Conservation (phyloP, 2,113 vertebrate species). For the Gallinago undulata region DNA sequence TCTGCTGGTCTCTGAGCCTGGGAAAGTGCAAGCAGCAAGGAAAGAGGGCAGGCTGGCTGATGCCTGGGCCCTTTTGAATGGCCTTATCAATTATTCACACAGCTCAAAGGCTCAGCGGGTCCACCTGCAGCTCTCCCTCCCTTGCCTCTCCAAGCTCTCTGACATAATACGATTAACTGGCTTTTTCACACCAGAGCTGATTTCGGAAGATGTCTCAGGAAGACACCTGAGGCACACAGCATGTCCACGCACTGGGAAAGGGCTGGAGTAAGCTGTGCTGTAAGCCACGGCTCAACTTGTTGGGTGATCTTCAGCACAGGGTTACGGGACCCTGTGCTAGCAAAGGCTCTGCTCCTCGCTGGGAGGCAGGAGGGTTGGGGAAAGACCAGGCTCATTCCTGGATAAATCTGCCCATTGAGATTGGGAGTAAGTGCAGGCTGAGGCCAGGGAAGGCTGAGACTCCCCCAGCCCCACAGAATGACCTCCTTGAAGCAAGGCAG, state of each 20-base stretch:
- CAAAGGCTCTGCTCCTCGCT: background rate
- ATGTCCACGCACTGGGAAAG: background rate
- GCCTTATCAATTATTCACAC: slow-evolving; percentile 4
- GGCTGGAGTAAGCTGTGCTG: background rate
- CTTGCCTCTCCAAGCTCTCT: background rate
- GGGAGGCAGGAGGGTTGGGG: background rate
- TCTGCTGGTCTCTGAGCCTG: background rate
- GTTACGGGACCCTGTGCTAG: background rate
- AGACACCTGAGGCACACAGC: background rate
- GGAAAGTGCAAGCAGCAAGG: background rate
- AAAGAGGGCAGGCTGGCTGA: background rate
- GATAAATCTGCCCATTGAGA: background rate
- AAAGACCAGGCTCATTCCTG: background rate
- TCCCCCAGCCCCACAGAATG: fast-evolving
- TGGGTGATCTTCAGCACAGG: fast-evolving
- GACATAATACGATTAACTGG: background rate
- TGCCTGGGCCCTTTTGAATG: background rate
- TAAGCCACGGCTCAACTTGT: background rate
- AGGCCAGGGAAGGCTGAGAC: background rate
- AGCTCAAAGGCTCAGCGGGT: background rate
- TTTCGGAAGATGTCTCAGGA: background rate
- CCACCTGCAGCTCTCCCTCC: background rate
- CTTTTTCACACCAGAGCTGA: background rate
- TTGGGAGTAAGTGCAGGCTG: background rate
- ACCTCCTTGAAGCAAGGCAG: background rate